Evolutionary conservation across 1,140 invertebrate genomes (phyloP).

Genomic region (Penaeus japonicus): DNA sequence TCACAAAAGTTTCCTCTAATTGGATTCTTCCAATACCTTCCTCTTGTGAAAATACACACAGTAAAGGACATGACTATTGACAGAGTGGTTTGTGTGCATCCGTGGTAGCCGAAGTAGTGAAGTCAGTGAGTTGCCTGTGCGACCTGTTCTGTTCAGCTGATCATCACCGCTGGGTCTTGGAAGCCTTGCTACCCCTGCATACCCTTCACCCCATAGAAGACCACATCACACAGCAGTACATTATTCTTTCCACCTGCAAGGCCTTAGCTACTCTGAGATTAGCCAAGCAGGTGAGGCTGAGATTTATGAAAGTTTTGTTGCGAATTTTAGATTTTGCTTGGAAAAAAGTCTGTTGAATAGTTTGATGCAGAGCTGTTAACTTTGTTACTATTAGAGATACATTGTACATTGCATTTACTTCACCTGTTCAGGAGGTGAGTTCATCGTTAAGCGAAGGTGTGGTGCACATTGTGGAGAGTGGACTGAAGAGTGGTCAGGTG

Average conservation of each 20-base stretch:
- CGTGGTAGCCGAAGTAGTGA: conserved; percentile 73
- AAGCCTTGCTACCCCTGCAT: conserved; percentile 73
- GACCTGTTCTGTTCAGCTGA: conserved; percentile 76
- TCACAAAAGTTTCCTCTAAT: not conserved
- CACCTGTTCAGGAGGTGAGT: conserved; percentile 43
- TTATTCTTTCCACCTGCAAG: conserved; percentile 76
- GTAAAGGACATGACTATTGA: not conserved
- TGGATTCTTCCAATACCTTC: too few species aligned
- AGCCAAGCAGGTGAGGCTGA: conserved; percentile 64
- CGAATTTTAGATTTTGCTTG: too few species aligned
- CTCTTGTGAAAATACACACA: too few species aligned
- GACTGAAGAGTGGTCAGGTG: conserved; percentile 73
- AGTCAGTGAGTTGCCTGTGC: conserved; percentile 74
- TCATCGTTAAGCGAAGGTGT: conserved; percentile 67
- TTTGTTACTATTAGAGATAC: not conserved
- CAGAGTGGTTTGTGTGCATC: conserved; percentile 66
- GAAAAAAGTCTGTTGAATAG: not conserved
- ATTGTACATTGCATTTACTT: not conserved
- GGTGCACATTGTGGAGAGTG: conserved; percentile 71
- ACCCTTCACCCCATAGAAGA: conserved; percentile 73
- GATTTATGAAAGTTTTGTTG: too few species aligned
- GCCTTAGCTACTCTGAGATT: conserved; percentile 72
- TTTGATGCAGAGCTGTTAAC: not conserved
- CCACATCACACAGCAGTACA: conserved; percentile 75
- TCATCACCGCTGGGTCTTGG: conserved; percentile 79